These are phyloP conservation scores for Urocolius indicus DNA, from an alignment of 2,113 vertebrate genomes.

Conservation along the genomic window DNA sequence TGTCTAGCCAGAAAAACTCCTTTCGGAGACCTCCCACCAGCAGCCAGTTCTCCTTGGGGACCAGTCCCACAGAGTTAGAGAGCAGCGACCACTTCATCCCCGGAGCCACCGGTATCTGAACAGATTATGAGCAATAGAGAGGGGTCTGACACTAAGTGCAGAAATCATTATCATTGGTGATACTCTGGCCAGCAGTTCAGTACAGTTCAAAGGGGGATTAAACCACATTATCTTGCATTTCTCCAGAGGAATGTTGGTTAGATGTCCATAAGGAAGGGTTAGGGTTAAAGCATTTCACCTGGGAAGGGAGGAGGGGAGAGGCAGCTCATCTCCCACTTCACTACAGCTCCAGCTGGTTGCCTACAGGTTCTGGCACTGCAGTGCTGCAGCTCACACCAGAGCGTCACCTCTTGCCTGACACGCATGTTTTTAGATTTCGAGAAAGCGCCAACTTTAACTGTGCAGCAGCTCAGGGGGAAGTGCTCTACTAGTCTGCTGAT, in stretches of 20 bases:
- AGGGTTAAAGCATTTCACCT: neutral
- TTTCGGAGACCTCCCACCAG: neutral
- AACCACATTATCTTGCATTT: neutral
- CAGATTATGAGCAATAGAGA: fast-evolving
- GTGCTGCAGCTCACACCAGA: neutral
- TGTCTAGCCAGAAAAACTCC: neutral
- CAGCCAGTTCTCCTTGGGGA: neutral
- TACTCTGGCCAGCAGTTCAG: neutral
- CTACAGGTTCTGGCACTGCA: neutral
- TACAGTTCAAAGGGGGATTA: neutral
- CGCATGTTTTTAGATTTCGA: neutral
- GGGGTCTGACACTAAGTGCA: neutral
- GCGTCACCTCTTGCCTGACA: neutral
- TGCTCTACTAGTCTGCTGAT: neutral
- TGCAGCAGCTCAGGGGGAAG: neutral
- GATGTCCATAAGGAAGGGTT: neutral
- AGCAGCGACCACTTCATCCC: neutral
- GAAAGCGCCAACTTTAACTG: neutral
- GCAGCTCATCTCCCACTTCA: neutral
- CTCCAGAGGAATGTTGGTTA: neutral
- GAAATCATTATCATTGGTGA: neutral
- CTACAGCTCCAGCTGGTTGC: neutral
- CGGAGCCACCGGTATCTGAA: neutral
- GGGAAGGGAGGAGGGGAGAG: fast-evolving
- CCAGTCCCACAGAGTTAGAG: neutral